These are phyloP conservation scores for Uria lomvia DNA, from an alignment of 2,113 vertebrate species.

Conservation along the genomic window DNA sequence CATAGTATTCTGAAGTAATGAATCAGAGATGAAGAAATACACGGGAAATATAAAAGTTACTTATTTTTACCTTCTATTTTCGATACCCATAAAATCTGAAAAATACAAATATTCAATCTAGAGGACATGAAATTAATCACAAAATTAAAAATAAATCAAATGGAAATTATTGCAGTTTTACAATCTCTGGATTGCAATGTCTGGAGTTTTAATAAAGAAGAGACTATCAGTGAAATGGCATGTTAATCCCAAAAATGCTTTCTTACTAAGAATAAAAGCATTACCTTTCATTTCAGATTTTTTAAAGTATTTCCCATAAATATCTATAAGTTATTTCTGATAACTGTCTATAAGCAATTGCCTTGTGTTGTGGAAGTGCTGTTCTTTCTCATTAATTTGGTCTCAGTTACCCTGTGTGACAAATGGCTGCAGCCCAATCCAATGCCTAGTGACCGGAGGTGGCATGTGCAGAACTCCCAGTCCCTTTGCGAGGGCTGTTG, in stretches of 20 bases:
- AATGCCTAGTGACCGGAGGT: neutral
- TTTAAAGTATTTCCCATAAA: neutral
- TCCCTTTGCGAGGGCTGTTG: neutral
- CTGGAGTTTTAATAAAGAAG: neutral
- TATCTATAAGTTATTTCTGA: neutral
- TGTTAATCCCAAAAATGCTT: neutral
- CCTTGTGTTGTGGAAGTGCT: neutral
- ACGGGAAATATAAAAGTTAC: neutral
- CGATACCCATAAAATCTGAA: neutral
- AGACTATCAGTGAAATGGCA: neutral
- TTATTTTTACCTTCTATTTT: neutral
- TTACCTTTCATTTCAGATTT: neutral
- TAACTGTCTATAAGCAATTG: neutral
- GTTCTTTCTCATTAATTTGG: neutral
- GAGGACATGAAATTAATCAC: neutral
- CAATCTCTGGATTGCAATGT: neutral
- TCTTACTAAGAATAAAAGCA: neutral
- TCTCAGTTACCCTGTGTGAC: neutral
- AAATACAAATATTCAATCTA: neutral
- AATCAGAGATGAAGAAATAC: neutral
- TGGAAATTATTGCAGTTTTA: neutral
- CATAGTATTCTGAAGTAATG: neutral
- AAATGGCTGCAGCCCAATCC: accelerated
- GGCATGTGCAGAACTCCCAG: neutral
- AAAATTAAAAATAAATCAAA: neutral